Evolutionary conservation across 2,888 invertebrate genomes (phyloP), one percentile per base, ranked within the genome.

Genomic region (Hirtodrosophila histrioides): DNA sequence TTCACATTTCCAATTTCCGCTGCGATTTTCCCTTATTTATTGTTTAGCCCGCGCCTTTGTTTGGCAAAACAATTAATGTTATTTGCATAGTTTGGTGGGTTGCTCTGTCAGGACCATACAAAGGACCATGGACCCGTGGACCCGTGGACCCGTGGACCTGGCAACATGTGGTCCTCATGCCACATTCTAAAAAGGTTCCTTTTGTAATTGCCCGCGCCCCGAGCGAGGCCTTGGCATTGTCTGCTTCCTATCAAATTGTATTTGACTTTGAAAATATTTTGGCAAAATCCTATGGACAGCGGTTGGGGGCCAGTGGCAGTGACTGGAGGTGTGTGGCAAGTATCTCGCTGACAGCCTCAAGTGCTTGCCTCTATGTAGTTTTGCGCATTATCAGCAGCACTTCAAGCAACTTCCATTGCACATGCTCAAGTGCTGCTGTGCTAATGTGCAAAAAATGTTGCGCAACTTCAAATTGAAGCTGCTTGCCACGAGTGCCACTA

Each of bases 371-470:
- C 57, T 51, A 24, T 58, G 35, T 45, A 67, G 60, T 63, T 66
- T 67, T 61, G 44, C 64, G 64, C 78, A 65, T 78, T 84, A 71
- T 68, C 76, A 67, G 82, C 68, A 70, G 35, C 58, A 53, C 67
- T 67, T 58, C 31, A 53, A 46, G 51, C 44, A 45, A 43, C 69
- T 65, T 76, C 56, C 64, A 64, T 37, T 75, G 64, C 68, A 71
- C 62, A 64, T 55, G 55, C 63, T 83, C 76, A 64, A 85, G 88
- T 74, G 66, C 60, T 73, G 63, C 69, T 67, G 64, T 71, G 83
- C 83, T 87, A 85, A 87, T 85, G 84, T 88, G 88, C 88, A 75
- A 87, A 87, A 85, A 88, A 65, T 88, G 79, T 79, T 73, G 66
- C 62, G 36, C 33, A 69, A 74, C 68, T 78, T 74, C 57, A 56